Base-by-base conservation (phyloP, 2,888 invertebrate species). In the Cheilosia vernalis region DNA sequence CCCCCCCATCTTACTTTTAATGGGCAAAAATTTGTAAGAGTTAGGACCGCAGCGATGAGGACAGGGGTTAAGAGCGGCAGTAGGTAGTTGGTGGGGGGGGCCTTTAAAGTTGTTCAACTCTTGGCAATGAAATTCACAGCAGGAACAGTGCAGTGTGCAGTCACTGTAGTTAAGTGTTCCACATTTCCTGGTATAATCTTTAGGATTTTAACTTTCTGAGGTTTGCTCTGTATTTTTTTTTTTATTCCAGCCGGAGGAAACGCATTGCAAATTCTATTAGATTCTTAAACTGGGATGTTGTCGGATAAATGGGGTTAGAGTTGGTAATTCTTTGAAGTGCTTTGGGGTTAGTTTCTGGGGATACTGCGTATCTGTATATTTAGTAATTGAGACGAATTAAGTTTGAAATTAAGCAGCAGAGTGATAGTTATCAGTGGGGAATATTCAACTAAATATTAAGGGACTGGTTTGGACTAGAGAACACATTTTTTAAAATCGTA, bases 91-190 rank as follows among this genome's bases (percentile, higher is more conserved):
- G n/a, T n/a, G 15, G 15, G 13, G 47, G 27, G 47, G 17, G n/a
- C 44, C 24, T 27, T 37, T 53, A 4, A 21, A n/a, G 15, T 7
- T 64, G 33, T 27, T 27, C 5, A 30, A 47, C 61, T 66, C 42
- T 66, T 66, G 53, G 53, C 53, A 66, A 66, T 66, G 53, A 66
- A 66, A 66, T 55, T 42, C 42, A 9, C 9, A 37, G 27, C 27
- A 40, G 24, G 15, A 42, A 13, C 30, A 37, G 49, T 49, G 37
- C 60, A 42, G 33, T 56, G 33, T 17, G 17, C 24, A 51, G 42
- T 53, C 10, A 53, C 7, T 47, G 21, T 27, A 17, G 17, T 6
- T 3, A 33, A 64, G 64, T 51, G 37, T 42, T 53, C 53, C 37
- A 42, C 19, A 66, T 66, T 53, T 53, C 40, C 9, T 53, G 24